Evolutionary conservation across 2,797 vertebrate genomes (phyloP).

Genomic region (Psittacula derbiana): DNA sequence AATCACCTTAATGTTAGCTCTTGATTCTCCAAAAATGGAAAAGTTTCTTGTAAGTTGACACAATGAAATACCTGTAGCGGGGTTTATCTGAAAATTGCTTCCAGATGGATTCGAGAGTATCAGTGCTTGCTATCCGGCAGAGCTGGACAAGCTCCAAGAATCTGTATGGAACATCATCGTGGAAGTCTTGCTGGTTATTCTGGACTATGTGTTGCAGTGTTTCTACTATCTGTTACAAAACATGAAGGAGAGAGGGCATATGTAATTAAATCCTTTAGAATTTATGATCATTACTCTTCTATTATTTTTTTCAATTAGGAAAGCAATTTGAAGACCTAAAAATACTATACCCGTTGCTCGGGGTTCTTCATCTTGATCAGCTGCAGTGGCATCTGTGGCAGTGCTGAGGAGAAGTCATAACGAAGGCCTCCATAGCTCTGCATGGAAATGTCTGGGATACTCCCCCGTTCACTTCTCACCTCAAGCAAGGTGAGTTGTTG

Average conservation of each 20-base stretch:
- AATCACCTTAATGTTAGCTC: not conserved
- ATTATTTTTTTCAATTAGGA: not conserved
- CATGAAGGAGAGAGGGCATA: not conserved
- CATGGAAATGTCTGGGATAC: constrained; percentile 6
- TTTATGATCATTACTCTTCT: not conserved
- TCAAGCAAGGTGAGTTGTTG: constrained; percentile 52
- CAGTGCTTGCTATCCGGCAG: constrained; percentile 65
- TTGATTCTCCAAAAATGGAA: not conserved
- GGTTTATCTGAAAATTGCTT: constrained; percentile 72
- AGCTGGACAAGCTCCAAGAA: constrained; percentile 81
- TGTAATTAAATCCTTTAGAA: not conserved
- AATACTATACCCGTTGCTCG: constrained; percentile 74
- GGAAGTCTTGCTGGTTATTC: constrained; percentile 76
- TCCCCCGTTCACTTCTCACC: constrained; percentile 58
- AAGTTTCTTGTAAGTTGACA: not conserved
- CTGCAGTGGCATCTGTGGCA: constrained; percentile 73
- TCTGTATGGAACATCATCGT: constrained; percentile 73
- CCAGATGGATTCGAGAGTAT: constrained; percentile 79
- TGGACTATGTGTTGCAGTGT: constrained; percentile 78
- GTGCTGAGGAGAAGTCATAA: constrained; percentile 68
- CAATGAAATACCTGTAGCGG: constrained; percentile 72
- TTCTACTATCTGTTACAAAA: constrained; percentile 75
- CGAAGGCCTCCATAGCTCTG: constrained; percentile 74
- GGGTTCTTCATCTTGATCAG: constrained; percentile 76
- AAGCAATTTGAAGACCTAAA: not conserved